Evolutionary conservation across 2,888 invertebrate species (phyloP), one percentile per base, ranked within the genome.

Genomic region (Caenorhabditis macrosperma): DNA sequence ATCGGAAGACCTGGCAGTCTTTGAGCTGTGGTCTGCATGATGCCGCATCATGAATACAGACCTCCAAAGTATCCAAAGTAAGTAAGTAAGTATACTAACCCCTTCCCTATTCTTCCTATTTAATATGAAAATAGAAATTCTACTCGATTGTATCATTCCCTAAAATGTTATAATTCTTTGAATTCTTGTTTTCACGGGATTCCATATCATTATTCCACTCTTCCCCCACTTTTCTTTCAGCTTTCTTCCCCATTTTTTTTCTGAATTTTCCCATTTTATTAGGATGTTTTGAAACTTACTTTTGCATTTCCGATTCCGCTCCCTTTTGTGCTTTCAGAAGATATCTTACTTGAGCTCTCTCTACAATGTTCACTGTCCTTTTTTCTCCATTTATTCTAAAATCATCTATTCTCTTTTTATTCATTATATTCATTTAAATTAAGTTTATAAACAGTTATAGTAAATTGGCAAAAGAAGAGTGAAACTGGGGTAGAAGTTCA

Each of bases 121-220:
- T 57, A 64, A 41, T 64, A 52, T 48, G 74, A 64, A 74, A 74
- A 74, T 74, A 59, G 44, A 46, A 52, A 64, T 74, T 74, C 74
- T 50, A 57, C 30, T 30, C 48, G 22, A 64, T 74, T 74, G 50
- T 64, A 74, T 50, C 52, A 64, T 74, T 64, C 0, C 9, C 15
- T 60, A 4, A 60, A 52, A 69, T 74, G 74, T 48, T 67, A 64
- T 64, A 38, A 64, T 64, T 64, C 57, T 74, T n/a, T 59, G 74
- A 74, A 74, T 74, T 74, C 35, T 55, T 74, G 74, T 74, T 74
- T 74, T 74, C 74, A 74, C 74, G 74, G 74, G 74, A 64, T 50
- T 30, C 38, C 20, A 24, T 1, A 9, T 61, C 55, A 38, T 61
- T 66, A 48, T 52, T 76, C 68, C 50, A 61, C 68, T 35, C 22